phyloP scores from a whole-genome alignment of 2,888 invertebrate species.

The Dexiosoma caninum region DNA sequence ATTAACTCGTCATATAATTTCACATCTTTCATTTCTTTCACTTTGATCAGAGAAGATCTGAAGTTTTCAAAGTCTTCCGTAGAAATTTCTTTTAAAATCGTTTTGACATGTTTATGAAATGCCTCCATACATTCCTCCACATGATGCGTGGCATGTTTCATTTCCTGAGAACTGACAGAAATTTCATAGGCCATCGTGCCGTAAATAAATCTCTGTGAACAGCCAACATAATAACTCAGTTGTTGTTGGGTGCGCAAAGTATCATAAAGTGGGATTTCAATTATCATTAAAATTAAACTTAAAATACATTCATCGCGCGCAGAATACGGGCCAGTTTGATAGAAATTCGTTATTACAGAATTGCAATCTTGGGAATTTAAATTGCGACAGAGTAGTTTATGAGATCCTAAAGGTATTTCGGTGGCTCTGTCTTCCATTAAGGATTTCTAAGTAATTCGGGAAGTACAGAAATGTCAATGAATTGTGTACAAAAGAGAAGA shows the following conservation, averaged over 20 bases:
- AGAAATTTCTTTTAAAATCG: conserved; percentile 80
- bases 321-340: conserved; percentile 85
- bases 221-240: conserved; percentile 90
- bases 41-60: conserved; percentile 84
- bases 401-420: conserved; percentile 83
- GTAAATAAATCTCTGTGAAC: conserved; percentile 83
- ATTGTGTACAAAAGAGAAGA: too few relatives aligned
- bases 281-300: conserved; percentile 88
- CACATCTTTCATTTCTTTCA: conserved; percentile 86
- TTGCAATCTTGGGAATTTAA: conserved; percentile 87
- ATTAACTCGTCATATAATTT: conserved; percentile 86
- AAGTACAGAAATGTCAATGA: not conserved
- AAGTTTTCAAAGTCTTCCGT: conserved; percentile 81
- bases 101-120: conserved; percentile 83
- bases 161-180: conserved; percentile 87
- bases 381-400: conserved; percentile 83
- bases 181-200: conserved; percentile 89
- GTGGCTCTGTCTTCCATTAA: conserved; percentile 80
- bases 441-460: conserved; percentile 33
- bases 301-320: conserved; percentile 82
- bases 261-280: conserved; percentile 93
- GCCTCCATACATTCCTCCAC: conserved; percentile 85
- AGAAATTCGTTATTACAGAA: conserved; percentile 90
- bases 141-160: conserved; percentile 83
- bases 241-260: conserved; percentile 91